These are phyloP conservation scores for Sarcophaga variegata DNA, from an alignment of 2,888 invertebrate species.

Conservation along the genomic window DNA sequence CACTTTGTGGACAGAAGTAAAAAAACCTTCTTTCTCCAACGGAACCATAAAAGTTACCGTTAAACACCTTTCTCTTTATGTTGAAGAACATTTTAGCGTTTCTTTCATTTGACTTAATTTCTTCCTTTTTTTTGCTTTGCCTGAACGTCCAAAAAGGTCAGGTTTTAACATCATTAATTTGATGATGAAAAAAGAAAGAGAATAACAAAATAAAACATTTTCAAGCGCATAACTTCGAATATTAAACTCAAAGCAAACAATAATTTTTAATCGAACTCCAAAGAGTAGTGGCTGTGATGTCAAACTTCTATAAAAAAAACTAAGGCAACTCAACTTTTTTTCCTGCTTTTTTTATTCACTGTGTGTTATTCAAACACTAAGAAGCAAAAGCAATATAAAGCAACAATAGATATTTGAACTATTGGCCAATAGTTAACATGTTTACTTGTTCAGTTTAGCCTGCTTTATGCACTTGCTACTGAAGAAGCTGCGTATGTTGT, in stretches of 20 bases:
- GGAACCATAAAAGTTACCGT: conserved; percentile 39
- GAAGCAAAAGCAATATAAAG: neutral
- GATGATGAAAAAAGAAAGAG: neutral
- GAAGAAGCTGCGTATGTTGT: conserved; percentile 33
- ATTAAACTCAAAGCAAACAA: neutral
- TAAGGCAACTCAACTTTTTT: neutral
- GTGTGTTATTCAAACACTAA: too few relatives aligned
- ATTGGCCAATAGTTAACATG: too few relatives aligned
- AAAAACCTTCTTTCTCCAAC: conserved; percentile 36
- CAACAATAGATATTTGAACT: neutral
- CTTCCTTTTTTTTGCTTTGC: neutral
- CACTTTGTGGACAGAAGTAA: conserved; percentile 42
- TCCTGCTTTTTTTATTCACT: too few relatives aligned
- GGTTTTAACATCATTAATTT: conserved; percentile 53
- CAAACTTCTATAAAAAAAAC: neutral
- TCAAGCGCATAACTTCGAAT: neutral
- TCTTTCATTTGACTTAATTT: neutral
- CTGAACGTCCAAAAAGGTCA: conserved; percentile 44
- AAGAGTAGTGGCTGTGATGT: neutral
- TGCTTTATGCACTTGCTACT: conserved; percentile 9
- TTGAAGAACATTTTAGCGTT: neutral
- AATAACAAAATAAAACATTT: neutral
- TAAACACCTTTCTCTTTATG: conserved; percentile 54
- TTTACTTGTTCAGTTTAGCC: neutral
- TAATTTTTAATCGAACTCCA: neutral